A percentile compares a stretch with the other conserved stretches of the same genome.
Evolutionary conservation across 2,888 invertebrate genomes (phyloP).

Genomic region (Drosophila multiciliata): DNA sequence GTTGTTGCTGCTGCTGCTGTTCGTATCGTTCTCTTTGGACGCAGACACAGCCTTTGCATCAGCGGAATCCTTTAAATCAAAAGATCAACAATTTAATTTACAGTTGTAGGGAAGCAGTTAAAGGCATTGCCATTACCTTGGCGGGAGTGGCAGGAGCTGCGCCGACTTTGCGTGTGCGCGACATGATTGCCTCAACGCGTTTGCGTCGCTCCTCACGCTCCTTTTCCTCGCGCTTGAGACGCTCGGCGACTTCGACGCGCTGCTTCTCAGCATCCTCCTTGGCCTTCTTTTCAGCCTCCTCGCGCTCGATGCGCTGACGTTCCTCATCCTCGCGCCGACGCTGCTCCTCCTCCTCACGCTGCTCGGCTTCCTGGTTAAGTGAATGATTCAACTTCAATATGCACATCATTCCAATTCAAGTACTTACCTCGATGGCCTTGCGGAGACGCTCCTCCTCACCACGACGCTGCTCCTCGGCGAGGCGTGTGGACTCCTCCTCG

Average conservation of each 20-base stretch:
- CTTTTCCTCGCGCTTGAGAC: constrained; percentile 93
- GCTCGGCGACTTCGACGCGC: constrained; percentile 93
- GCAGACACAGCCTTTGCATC: constrained; percentile 60
- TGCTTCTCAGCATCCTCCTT: constrained; percentile 94
- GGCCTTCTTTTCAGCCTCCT: constrained; percentile 91
- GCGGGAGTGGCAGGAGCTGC: constrained; percentile 76
- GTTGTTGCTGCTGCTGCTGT: constrained; percentile 56
- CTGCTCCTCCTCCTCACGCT: constrained; percentile 91
- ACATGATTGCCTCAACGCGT: constrained; percentile 96
- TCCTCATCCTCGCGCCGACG: constrained; percentile 89
- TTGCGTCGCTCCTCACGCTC: constrained; percentile 95
- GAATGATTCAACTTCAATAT: not conserved
- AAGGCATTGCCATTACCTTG: constrained; percentile 79
- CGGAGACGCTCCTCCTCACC: constrained; percentile 94
- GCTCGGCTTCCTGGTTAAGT: constrained; percentile 88
- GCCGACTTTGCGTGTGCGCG: constrained; percentile 89
- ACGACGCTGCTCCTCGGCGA: constrained; percentile 92
- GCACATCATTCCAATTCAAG: not conserved
- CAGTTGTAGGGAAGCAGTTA: not conserved
- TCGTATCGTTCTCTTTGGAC: constrained; percentile 57
- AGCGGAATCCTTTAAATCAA: constrained; percentile 64
- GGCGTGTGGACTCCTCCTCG: constrained; percentile 91
- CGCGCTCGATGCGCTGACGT: constrained; percentile 88
- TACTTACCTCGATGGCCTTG: constrained; percentile 90
- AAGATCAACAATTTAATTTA: not conserved